A percentile compares a stretch with the other conserved stretches of the same genome.
Evolutionary conservation across 2,113 vertebrate genomes (phyloP).

Genomic region (Eublepharis macularius): DNA sequence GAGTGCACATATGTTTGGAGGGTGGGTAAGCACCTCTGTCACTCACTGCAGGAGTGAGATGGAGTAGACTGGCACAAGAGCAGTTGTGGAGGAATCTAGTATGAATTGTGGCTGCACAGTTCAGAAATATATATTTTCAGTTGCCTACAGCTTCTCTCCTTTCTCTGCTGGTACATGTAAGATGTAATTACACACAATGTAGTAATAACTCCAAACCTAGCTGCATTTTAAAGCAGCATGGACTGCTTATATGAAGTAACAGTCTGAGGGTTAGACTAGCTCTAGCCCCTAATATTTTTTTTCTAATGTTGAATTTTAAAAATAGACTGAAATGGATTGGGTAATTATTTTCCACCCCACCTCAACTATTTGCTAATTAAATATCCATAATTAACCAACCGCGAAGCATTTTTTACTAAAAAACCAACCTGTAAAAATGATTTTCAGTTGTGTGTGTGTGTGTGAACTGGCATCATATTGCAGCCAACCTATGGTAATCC

Average conservation of each 20-base stretch:
- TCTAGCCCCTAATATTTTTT: conserved; percentile 15
- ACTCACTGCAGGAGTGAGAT: neutral
- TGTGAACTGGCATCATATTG: too few species aligned
- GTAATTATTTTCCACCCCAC: conserved; percentile 41
- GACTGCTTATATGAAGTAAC: conserved; percentile 59
- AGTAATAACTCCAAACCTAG: conserved; percentile 21
- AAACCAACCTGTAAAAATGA: too few species aligned
- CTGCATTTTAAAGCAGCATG: conserved; percentile 41
- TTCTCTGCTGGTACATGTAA: neutral
- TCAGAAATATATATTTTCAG: neutral
- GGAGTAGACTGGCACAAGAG: neutral
- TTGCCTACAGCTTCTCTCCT: neutral
- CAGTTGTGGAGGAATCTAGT: neutral
- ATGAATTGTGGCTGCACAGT: neutral
- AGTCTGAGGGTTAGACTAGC: conserved; percentile 29
- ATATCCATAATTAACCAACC: too few species aligned
- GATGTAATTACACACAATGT: conserved; percentile 21
- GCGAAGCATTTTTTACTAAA: too few species aligned
- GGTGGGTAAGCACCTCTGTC: neutral
- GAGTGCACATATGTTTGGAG: neutral
- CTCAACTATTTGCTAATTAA: neutral
- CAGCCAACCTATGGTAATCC: too few species aligned
- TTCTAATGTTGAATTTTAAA: conserved; percentile 7
- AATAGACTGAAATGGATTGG: neutral
- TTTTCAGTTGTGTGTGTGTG: too few species aligned